Evolutionary conservation across 2,797 vertebrate species (phyloP), one percentile per base, ranked within the genome.

Genomic region (Rhinogobio ventralis): DNA sequence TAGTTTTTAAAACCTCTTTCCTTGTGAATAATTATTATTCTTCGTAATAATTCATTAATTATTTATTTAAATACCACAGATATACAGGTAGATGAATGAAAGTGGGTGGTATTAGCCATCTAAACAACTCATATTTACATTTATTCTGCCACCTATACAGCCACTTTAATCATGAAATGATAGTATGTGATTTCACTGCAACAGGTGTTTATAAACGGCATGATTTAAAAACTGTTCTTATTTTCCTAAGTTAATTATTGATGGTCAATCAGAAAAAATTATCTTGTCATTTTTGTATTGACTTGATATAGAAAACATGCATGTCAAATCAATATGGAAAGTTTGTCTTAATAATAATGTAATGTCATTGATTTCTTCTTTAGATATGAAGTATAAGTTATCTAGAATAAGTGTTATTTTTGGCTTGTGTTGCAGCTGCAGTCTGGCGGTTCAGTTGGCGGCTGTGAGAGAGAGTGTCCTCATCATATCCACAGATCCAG

Each of bases 401-500:
- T 53, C 14, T 25, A 39, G 68, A 46, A n/a, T 25, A 46, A 28
- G 2, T 79, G 14, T 1, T 72, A 13, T 86, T 10, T 76, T 23
- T 14, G 49, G 60, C 75, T 4, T 25, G 60, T 69, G 4, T 68
- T 64, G 23, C 87, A 99, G 98, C 88, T 99, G 98, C 91, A 99
- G 98, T 89, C 92, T 99, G 93, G 97, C 97, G 7, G 97, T 99
- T 77, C 98, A 99, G 93, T 93, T 99, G 0, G 95, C 97, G 19
- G 95, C 96, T 0, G 97, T 98, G 20, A 93, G 98, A 10, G 98
- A 99, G 91, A 99, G 97, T 1, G 98, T 99, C 76, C 96, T 99
- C 39, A 99, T 99, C 94, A 99, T 99, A 88, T 99, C 98, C 87
- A 99, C 98, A 0, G 98, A 99, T 93, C 98, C 98, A 3, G 98